Conservation (phyloP, 2,888 invertebrate species). For the Athalia rosae region DNA sequence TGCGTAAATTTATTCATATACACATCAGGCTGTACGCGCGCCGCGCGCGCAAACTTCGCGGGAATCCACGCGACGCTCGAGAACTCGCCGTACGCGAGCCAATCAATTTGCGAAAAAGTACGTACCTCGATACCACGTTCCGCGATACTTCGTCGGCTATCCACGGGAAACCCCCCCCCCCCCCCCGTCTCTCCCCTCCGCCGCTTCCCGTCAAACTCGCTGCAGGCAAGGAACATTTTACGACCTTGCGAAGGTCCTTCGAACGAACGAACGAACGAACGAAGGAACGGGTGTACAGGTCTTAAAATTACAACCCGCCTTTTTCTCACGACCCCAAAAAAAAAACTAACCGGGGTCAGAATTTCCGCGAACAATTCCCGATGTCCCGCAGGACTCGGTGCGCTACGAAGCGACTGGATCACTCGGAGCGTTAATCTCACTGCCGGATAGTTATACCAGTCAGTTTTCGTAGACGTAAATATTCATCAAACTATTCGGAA, state of each 20-base stretch:
- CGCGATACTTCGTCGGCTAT: too few species aligned
- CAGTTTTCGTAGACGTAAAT: too few species aligned
- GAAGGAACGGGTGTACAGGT: background rate
- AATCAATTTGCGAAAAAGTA: constrained; percentile 11
- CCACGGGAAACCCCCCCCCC: too few species aligned
- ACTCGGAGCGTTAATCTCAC: too few species aligned
- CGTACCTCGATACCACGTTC: background rate
- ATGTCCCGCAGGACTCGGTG: background rate
- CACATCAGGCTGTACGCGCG: too few species aligned
- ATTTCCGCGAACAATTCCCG: background rate
- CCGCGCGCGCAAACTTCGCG: too few species aligned
- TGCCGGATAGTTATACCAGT: too few species aligned
- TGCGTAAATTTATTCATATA: too few species aligned
- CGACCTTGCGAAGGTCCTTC: constrained; percentile 11
- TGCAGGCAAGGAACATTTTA: constrained; percentile 8
- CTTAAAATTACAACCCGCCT: constrained; percentile 24
- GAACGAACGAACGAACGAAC: constrained; percentile 17
- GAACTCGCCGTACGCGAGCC: constrained; percentile 6
- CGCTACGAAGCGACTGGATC: too few species aligned
- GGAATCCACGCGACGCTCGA: too few species aligned
- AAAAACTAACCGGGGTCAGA: background rate
- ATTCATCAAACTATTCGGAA: too few species aligned
- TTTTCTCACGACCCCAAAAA: background rate
- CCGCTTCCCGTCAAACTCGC: background rate
- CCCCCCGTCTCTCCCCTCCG: too few species aligned